Base-by-base conservation (phyloP, 1,140 invertebrate genomes). In the Cydia pomonella region DNA sequence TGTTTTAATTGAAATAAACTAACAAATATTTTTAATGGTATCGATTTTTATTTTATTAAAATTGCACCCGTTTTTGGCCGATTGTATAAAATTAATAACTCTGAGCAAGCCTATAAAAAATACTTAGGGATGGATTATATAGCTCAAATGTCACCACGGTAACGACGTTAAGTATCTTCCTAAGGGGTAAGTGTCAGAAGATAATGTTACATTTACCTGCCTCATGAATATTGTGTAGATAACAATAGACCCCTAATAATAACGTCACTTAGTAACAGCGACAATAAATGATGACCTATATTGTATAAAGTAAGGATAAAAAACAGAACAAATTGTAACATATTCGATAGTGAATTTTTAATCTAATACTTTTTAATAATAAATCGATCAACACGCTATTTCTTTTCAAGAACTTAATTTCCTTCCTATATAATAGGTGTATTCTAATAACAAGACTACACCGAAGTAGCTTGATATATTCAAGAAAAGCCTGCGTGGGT, bases 101-200 rank as follows among this genome's bases (percentile, higher is more conserved):
- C 21, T 9, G 9, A 64, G 23, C 23, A 33, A 38, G 29, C 29
- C n/a, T 18, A 23, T 38, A 21, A 21, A 69, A 69, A 5, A 10
- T 38, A 10, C 64, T 29, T 29, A 29, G 4, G 64, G 4, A n/a
- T 69, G 29, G 64, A 69, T 69, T 69, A 69, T 27, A 3, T 41
- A 41, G n/a, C 64, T 69, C 64, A 21, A 41, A 69, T 69, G 64
- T 69, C 64, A 18, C 64, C 33, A 33, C 33, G 29, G 33, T 69
- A 69, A 69, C n/a, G 16, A 29, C n/a, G 64, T 69, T 69, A 41
- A 38, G 33, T 69, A 33, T 33, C 25, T 33, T 18, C 33, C 9
- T 12, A 18, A 69, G n/a, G 25, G 25, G 25, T 66, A 16, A 33
- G n/a, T 9, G n/a, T 38, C 29, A 13, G 0, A 69, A 38, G 64